These are phyloP conservation scores for Drosophila dives DNA, from an alignment of 2,888 invertebrate species.

Conservation along the genomic window DNA sequence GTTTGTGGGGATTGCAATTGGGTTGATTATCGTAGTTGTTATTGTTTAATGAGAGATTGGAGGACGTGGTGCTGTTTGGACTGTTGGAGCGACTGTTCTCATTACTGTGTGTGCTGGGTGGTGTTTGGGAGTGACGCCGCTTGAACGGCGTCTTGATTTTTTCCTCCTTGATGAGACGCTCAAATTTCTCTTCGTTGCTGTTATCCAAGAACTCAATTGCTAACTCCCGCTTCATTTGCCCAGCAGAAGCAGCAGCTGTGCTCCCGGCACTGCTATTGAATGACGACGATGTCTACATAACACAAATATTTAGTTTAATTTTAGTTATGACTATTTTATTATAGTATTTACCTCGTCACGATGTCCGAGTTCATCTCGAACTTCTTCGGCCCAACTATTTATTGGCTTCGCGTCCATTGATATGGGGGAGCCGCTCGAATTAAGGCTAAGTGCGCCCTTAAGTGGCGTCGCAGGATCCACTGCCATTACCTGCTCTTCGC, in stretches of 20 bases:
- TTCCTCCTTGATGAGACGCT: slow-evolving; percentile 82
- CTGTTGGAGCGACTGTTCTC: slow-evolving; percentile 81
- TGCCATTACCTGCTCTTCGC: slow-evolving; percentile 63
- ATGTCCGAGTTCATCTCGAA: slow-evolving; percentile 68
- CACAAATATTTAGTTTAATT: not conserved
- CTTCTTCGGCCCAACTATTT: slow-evolving; percentile 78
- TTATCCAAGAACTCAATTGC: slow-evolving; percentile 78
- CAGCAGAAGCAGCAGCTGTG: slow-evolving; percentile 11
- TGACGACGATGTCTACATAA: slow-evolving; percentile 56
- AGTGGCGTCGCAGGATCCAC: slow-evolving; percentile 55
- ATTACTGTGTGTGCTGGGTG: slow-evolving; percentile 63
- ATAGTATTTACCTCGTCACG: slow-evolving; percentile 62
- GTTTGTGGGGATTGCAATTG: slow-evolving; percentile 2
- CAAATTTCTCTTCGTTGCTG: slow-evolving; percentile 84
- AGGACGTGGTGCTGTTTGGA: slow-evolving; percentile 71
- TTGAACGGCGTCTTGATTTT: slow-evolving; percentile 85
- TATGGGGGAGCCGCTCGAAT: slow-evolving; percentile 64
- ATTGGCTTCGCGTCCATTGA: slow-evolving; percentile 57
- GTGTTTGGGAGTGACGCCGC: slow-evolving; percentile 82
- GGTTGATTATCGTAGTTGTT: slow-evolving; percentile 1
- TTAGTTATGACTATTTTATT: not conserved
- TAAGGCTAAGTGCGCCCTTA: slow-evolving; percentile 58
- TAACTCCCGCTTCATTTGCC: slow-evolving; percentile 67
- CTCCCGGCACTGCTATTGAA: slow-evolving; percentile 68
- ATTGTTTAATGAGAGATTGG: slow-evolving; percentile 25